Base-by-base conservation (phyloP, 2,797 vertebrate species). In the Hoplostethus mediterraneus region DNA sequence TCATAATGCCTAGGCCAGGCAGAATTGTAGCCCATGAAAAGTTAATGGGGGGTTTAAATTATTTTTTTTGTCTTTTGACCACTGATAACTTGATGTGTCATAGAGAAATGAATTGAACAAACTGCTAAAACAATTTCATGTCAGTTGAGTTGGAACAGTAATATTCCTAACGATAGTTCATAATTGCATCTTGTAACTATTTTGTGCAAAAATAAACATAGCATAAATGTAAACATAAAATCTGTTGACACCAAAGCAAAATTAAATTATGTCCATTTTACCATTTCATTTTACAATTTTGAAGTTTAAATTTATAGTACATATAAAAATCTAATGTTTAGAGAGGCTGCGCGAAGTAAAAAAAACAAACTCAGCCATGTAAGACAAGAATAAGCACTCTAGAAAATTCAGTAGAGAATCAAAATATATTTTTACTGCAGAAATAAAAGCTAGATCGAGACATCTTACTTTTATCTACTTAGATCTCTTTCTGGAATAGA, bases 391-490 rank as follows among this genome's bases (percentile, higher is more conserved):
- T 6, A 7, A 52, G 2, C 17, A 17, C 30, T 53, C 8, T 44
- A 21, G 28, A 10, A 21, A 16, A 1, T 42, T 53, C 10, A 25
- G 3, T n/a, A 2, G 9, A 36, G 8, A 13, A 40, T 47, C 17
- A 16, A 1, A 45, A 16, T 54, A 54, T 1, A 8, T 31, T 1
- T 48, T 16, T 16, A 21, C 0, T 14, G 6, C 65, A 69, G 13
- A 65, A 16, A 45, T 38, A 10, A 54, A 69, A 52, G 10, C 11
- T 25, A 49, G 28, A 63, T 38, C 8, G 1, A 49, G 25, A 65
- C 48, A 63, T 67, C 31, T 44, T 30, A 48, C 14, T 44, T 17
- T 64, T 33, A 28, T 67, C 9, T 63, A 17, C 55, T 55, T 59
- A 48, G 0, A 30, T 55, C 12, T 53, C 9, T 28, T 53, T 28